Conservation (phyloP, 1,140 invertebrate species). For the Tyrophagus putrescentiae region DNA sequence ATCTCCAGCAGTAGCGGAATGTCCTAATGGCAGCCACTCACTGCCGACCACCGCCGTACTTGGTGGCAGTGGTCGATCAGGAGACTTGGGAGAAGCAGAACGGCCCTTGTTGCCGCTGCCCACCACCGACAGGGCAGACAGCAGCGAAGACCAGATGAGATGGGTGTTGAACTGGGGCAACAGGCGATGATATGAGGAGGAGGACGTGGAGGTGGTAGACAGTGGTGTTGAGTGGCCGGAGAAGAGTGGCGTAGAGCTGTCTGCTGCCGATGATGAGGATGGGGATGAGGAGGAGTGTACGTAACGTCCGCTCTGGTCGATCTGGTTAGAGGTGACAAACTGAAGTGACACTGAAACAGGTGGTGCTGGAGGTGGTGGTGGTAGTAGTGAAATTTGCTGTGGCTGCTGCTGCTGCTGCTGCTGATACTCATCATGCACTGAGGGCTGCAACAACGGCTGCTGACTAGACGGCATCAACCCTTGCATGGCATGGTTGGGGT, state of each 20-base stretch:
- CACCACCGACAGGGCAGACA: not conserved
- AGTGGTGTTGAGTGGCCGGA: not conserved
- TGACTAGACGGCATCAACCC: no score
- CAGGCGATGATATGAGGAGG: not conserved
- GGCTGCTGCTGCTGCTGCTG: no score
- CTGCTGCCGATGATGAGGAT: no score
- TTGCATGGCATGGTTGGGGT: not conserved
- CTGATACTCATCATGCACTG: no score
- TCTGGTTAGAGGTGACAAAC: not conserved
- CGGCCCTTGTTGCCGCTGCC: not conserved
- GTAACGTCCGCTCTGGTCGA: no score
- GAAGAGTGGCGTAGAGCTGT: no score
- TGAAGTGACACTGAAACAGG: not conserved
- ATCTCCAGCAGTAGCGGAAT: not conserved
- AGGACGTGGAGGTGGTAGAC: not conserved
- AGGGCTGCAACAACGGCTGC: no score
- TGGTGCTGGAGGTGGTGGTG: not conserved
- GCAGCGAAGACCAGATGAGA: not conserved
- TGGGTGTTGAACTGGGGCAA: constrained; percentile 2
- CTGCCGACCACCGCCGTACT: no score
- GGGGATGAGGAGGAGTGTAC: no score
- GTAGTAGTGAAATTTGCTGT: not conserved
- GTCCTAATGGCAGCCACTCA: not conserved
- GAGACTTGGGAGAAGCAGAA: no score
- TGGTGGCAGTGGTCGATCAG: no score